phyloP scores from a whole-genome alignment of 1,140 invertebrate species.

The Drosophila asahinai region DNA sequence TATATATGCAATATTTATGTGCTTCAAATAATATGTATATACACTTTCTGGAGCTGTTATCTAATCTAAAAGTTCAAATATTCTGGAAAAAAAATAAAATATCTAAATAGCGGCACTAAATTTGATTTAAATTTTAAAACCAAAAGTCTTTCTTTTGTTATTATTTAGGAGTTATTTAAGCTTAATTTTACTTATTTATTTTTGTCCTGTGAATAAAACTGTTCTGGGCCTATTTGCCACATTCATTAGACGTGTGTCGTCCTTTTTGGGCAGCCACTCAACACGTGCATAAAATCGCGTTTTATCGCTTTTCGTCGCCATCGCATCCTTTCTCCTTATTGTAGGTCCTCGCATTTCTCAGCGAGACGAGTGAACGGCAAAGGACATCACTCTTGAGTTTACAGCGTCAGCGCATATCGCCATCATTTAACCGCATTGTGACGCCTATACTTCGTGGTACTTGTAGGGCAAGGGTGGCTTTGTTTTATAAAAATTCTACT shows the following conservation, averaged over 20 bases:
- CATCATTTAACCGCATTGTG: conserved; percentile 44
- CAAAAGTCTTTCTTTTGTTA: neutral
- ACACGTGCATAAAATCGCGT: conserved; percentile 78
- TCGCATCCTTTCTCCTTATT: conserved; percentile 42
- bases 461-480: neutral
- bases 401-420: conserved; percentile 46
- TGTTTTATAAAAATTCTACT: neutral
- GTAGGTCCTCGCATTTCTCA: conserved; percentile 43
- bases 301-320: conserved; percentile 67
- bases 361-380: conserved; percentile 64
- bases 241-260: neutral
- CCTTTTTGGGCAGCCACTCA: conserved; percentile 29
- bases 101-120: too few relatives aligned
- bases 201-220: neutral
- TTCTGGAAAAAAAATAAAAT: too few relatives aligned
- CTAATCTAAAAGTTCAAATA: neutral
- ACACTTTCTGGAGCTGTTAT: neutral
- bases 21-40: neutral
- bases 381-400: conserved; percentile 69
- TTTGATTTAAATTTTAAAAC: too few relatives aligned
- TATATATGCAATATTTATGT: neutral
- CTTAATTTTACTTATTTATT: neutral
- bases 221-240: neutral
- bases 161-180: neutral
- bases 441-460: conserved; percentile 29